Percentiles rank a stretch among this genome's conserved stretches.
These are phyloP conservation scores for Babyrousa celebensis DNA, from an alignment of 2,797 vertebrate genomes.

Conservation along the genomic window DNA sequence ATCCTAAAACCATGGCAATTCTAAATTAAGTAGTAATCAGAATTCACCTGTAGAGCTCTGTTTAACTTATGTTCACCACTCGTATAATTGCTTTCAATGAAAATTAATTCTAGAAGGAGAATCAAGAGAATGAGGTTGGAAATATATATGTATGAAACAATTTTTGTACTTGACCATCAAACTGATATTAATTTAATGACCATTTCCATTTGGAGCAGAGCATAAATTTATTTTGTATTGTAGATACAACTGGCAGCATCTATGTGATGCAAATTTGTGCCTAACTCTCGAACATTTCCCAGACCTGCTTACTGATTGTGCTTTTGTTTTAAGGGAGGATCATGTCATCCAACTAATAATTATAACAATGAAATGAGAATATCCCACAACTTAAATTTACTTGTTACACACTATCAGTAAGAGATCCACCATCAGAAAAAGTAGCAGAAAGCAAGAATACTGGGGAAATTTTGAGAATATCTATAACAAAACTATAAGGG, in stretches of 20 bases:
- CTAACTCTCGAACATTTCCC: neutral
- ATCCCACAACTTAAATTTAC: neutral
- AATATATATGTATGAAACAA: neutral
- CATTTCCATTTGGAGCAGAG: neutral
- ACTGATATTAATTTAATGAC: slow-evolving; percentile 20
- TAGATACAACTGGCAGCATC: neutral
- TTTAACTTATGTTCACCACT: neutral
- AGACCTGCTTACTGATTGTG: neutral
- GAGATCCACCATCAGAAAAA: neutral
- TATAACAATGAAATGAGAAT: neutral
- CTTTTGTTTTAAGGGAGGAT: neutral
- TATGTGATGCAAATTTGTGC: neutral
- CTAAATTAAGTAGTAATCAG: neutral
- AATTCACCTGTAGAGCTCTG: neutral
- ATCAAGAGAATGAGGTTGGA: neutral
- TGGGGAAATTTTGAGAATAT: neutral
- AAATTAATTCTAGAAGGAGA: slow-evolving; percentile 50
- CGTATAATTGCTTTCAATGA: neutral
- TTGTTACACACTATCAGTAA: neutral
- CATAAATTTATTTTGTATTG: neutral
- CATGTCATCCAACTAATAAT: neutral
- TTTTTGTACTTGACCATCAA: neutral
- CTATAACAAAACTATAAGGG: neutral
- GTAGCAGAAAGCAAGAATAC: neutral
- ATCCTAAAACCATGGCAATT: neutral